These are phyloP conservation scores for Eulemur albifrons DNA, from an alignment of 2,797 vertebrate species.

Conservation along the genomic window DNA sequence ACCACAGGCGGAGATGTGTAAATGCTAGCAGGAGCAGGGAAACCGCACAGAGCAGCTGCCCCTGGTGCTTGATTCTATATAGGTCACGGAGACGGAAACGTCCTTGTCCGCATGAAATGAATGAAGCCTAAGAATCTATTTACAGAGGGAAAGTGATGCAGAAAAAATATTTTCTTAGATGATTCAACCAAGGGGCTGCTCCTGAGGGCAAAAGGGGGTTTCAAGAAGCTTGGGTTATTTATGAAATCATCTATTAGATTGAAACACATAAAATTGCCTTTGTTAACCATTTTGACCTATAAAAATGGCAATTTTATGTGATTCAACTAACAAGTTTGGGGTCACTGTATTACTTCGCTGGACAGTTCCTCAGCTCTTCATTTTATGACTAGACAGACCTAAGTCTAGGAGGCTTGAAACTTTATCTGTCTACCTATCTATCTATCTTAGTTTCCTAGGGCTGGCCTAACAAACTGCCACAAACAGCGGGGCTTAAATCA, in stretches of 20 bases:
- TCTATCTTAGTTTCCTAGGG: background rate
- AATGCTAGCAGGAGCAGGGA: background rate
- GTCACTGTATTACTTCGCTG: background rate
- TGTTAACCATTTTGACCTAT: background rate
- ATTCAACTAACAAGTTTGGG: background rate
- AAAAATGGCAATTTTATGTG: slow-evolving; percentile 26
- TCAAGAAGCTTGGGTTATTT: slow-evolving; percentile 31
- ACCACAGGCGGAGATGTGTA: background rate
- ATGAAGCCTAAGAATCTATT: background rate
- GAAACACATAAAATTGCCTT: background rate
- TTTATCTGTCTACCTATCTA: background rate
- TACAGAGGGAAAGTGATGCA: background rate
- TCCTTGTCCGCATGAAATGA: slow-evolving; percentile 8
- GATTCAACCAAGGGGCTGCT: background rate
- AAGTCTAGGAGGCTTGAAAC: background rate
- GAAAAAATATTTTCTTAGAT: background rate
- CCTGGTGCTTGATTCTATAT: slow-evolving; percentile 11
- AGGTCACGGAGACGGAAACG: background rate
- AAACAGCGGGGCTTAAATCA: background rate
- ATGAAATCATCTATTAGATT: background rate
- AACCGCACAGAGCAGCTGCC: background rate
- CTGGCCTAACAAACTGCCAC: background rate
- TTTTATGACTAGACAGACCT: background rate
- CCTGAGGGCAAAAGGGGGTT: background rate
- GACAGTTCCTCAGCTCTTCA: background rate